phyloP scores from a whole-genome alignment of 2,888 invertebrate genomes.

The Dynastes hyllus region DNA sequence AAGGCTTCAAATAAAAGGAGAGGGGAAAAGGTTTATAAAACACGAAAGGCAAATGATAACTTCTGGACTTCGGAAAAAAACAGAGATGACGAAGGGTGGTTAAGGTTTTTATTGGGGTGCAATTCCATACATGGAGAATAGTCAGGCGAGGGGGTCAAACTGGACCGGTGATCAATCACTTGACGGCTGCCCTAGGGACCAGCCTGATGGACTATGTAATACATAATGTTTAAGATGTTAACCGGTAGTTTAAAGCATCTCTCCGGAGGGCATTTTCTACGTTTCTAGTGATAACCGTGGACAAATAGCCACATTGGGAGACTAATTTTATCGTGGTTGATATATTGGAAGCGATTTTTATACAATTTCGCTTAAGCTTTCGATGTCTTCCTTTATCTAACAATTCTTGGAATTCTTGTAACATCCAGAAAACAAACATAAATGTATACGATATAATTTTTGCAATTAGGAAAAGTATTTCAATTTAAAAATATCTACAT shows the following conservation, averaged over 20 bases:
- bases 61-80: conserved; percentile 53
- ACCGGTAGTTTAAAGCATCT: conserved; percentile 69
- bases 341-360: conserved; percentile 27
- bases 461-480: too few relatives aligned
- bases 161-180: conserved; percentile 70
- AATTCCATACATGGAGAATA: conserved; percentile 51
- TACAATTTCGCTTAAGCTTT: background rate
- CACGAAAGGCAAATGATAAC: conserved; percentile 66
- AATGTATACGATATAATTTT: too few relatives aligned
- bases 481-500: too few relatives aligned
- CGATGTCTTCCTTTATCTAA: background rate
- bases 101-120: conserved; percentile 64
- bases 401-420: too few relatives aligned
- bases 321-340: conserved; percentile 41
- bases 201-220: conserved; percentile 66
- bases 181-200: conserved; percentile 63
- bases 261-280: conserved; percentile 67
- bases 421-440: too few relatives aligned
- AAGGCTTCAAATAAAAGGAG: conserved; percentile 29
- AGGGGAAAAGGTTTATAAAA: conserved; percentile 67
- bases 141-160: conserved; percentile 62
- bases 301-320: conserved; percentile 57
- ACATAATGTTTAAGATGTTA: conserved; percentile 71
- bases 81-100: background rate
- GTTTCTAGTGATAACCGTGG: conserved; percentile 59